phyloP scores from a whole-genome alignment of 35 echinoderm and acorn worm species.

The Eucidaris tribuloides region DNA sequence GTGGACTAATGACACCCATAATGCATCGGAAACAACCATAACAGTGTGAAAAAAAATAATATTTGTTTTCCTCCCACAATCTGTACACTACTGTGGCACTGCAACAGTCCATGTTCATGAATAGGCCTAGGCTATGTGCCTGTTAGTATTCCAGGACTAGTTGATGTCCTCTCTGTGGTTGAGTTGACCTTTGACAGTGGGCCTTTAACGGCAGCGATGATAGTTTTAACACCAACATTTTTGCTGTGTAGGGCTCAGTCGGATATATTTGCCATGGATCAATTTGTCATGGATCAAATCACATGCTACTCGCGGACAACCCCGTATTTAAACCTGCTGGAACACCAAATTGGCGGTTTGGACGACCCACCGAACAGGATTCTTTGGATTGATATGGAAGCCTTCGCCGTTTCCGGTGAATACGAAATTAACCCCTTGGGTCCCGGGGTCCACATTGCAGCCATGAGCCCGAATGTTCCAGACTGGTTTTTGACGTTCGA shows the following conservation, averaged over 20 bases:
- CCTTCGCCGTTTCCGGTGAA: conserved; percentile 49
- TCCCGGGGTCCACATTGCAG: conserved; percentile 24
- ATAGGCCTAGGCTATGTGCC: too few relatives aligned
- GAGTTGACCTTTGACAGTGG: too few relatives aligned
- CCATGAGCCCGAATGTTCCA: conserved; percentile 36
- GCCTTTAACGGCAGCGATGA: too few relatives aligned
- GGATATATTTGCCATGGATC: conserved; percentile 69
- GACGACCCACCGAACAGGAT: conserved; percentile 74
- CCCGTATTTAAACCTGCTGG: conserved; percentile 69
- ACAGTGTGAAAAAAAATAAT: too few relatives aligned
- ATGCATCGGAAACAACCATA: too few relatives aligned
- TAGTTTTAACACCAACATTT: too few relatives aligned
- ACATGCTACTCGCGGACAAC: conserved; percentile 71
- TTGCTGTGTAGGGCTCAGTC: conserved; percentile 49
- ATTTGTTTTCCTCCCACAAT: too few relatives aligned
- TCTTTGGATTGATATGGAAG: conserved; percentile 69
- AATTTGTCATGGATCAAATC: conserved; percentile 80
- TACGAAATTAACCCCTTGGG: conserved; percentile 64
- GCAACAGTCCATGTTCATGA: too few relatives aligned
- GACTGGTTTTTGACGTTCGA: conserved; percentile 45
- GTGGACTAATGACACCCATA: too few relatives aligned
- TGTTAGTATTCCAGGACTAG: too few relatives aligned
- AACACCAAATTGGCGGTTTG: conserved; percentile 73
- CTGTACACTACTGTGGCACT: too few relatives aligned
- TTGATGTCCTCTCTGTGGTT: too few relatives aligned